Evolutionary conservation across 2,797 vertebrate species (phyloP), one percentile per base, ranked within the genome.

Genomic region (Xenops minutus): DNA sequence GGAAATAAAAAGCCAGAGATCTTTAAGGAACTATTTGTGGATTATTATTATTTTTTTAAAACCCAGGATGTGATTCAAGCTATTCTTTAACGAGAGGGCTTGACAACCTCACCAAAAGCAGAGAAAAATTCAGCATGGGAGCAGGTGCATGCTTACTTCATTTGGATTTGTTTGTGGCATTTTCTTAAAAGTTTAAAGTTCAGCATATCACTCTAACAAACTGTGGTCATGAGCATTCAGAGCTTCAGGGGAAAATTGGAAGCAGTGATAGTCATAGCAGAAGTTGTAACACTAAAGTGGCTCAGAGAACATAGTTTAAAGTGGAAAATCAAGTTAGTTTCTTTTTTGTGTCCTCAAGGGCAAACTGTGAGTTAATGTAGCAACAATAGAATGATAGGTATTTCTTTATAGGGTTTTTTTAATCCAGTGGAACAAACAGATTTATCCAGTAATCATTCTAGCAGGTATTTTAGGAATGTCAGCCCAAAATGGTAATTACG

Each of bases 121-220:
- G 76, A 59, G 58, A 78, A 80, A 68, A 87, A 72, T 49, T 55
- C 83, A 90, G 43, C 72, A 58, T 52, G 36, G 29, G 76, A 96
- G 89, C 96, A 97, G 96, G 96, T 96, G 94, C 81, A 93, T 80
- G 46, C 64, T 92, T 73, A 19, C 76, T 95, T 87, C 88, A 80
- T 89, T 95, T 93, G 62, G 92, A 89, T 92, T 95, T 95, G 67
- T 94, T 95, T 92, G 81, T 80, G 83, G 74, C 52, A 77, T 96
- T 92, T 96, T 94, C 34, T 83, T 54, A 30, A 58, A 88, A 90
- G 87, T 93, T 96, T 64, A 68, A 89, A 91, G 89, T 95, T 96
- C 49, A 89, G 48, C 61, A 15, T 85, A 86, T 88, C 55, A 21
- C 22, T 83, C 46, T 69, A 80, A 62, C 85, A 90, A 92, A 89